Base-by-base conservation (phyloP, 2,113 vertebrate genomes). In the Albula goreensis region DNA sequence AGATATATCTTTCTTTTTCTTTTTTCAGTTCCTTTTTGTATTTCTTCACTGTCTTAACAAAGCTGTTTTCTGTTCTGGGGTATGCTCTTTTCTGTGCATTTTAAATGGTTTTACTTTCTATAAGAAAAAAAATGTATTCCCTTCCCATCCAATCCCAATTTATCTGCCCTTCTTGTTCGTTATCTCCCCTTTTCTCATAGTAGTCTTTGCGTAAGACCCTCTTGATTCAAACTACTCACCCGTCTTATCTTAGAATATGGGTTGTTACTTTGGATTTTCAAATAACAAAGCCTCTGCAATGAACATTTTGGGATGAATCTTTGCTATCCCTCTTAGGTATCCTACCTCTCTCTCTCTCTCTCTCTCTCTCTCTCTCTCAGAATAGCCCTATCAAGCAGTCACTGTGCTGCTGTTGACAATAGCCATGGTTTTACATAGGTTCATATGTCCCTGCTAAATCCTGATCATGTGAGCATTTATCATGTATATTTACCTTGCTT, bases 81-180 rank as follows among this genome's bases (percentile, higher is more conserved):
- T 17, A 50, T 51, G 48, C 50, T 15, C 48, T 80, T 57, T 83
- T 52, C 66, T 56, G 13, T 41, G 85, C 19, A 50, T 52, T 50
- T 78, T 17, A 86, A 83, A 83, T 78, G n/a, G 51, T 12, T 50
- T 50, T 81, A 22, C 56, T 19, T 66, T 78, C 22, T 50, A 50
- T 22, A 49, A 74, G 10, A 82, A 22, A 50, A 31, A 50, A 48
- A 86, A 81, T 31, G 15, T 9, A 52, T 60, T 77, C n/a, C 51
- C 78, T 49, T 83, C 13, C 50, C 81, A 60, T 83, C 56, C 66
- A 56, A 31, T 57, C 41, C 66, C 70, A 41, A 83, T 83, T 79
- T 66, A 19, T 78, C 74, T 12, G 49, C 31, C 50, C 77, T 12
- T 9, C 53, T 57, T 83, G 3, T 63, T 77, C 52, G 50, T 83